phyloP scores from a whole-genome alignment of 2,888 invertebrate genomes.

The Crocallis elinguaria region DNA sequence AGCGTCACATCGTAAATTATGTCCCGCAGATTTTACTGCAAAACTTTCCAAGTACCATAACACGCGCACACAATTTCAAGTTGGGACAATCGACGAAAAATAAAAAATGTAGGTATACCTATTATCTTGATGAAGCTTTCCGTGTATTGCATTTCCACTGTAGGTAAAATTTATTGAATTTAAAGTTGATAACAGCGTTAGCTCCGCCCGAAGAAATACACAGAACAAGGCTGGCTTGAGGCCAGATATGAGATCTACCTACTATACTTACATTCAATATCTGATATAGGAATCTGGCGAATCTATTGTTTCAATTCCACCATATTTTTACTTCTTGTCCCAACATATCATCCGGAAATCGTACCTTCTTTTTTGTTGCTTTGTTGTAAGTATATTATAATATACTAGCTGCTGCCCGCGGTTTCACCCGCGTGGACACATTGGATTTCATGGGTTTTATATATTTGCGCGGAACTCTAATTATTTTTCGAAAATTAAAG shows the following conservation, averaged over 20 bases:
- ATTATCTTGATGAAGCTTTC: slow-evolving; percentile 30
- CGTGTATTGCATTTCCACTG: slow-evolving; percentile 29
- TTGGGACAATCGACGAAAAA: slow-evolving; percentile 34
- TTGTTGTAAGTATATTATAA: not conserved
- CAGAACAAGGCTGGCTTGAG: slow-evolving; percentile 39
- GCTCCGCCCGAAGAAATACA: slow-evolving; percentile 26
- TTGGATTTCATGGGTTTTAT: no score
- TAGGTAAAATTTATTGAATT: slow-evolving; percentile 40
- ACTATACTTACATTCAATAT: slow-evolving; percentile 28
- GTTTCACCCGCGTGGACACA: no score
- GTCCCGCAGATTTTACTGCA: slow-evolving; percentile 32
- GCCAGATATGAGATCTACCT: slow-evolving; percentile 38
- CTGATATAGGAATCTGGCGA: slow-evolving; percentile 34
- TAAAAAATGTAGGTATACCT: slow-evolving; percentile 41
- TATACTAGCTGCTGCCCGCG: no score
- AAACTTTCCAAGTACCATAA: slow-evolving; percentile 35
- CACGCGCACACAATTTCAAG: slow-evolving; percentile 36
- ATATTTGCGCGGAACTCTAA: no score
- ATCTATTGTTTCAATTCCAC: slow-evolving; percentile 30
- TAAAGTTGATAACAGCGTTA: slow-evolving; percentile 36
- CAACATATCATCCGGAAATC: not conserved
- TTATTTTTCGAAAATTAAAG: no score
- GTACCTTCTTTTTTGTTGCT: not conserved
- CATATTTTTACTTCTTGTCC: slow-evolving; percentile 17
- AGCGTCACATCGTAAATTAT: slow-evolving; percentile 36